Conservation (phyloP, 2,888 invertebrate genomes). For the Clivina fossor region DNA sequence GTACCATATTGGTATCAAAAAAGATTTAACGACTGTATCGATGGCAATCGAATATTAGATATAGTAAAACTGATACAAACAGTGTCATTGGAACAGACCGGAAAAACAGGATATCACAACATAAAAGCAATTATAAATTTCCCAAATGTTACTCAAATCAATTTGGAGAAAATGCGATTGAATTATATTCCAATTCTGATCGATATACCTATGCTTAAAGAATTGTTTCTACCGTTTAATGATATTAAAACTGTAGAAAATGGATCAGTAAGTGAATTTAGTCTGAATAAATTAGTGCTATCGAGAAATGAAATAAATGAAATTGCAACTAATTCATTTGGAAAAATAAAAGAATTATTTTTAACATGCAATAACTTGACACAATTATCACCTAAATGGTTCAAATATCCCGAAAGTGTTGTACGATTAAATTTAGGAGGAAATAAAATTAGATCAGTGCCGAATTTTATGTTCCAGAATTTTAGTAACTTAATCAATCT, state of each 20-base stretch:
- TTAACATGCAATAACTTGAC: slow-evolving; percentile 29
- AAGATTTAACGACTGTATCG: not conserved
- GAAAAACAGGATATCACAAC: too few species aligned
- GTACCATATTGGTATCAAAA: slow-evolving; percentile 24
- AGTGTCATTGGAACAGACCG: too few species aligned
- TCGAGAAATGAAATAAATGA: slow-evolving; percentile 15
- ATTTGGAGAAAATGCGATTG: not conserved
- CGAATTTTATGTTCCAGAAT: slow-evolving; percentile 24
- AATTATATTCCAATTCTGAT: not conserved
- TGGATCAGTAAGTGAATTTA: not conserved
- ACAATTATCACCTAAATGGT: slow-evolving; percentile 26
- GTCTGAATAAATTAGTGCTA: slow-evolving; percentile 10
- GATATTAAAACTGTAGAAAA: not conserved
- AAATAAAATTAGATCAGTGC: slow-evolving; percentile 18
- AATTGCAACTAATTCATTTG: slow-evolving; percentile 19
- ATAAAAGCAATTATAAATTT: slow-evolving; percentile 7
- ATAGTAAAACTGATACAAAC: too few species aligned
- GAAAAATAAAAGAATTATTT: slow-evolving; percentile 6
- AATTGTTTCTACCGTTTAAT: not conserved
- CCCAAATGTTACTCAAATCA: not conserved
- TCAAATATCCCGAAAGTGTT: slow-evolving; percentile 12
- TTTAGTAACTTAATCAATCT: slow-evolving; percentile 10
- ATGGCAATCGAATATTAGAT: slow-evolving; percentile 10
- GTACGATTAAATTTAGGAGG: slow-evolving; percentile 11
- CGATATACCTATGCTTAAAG: slow-evolving; percentile 3